Evolutionary conservation across 2,113 vertebrate species (phyloP).

Genomic region (Perca schrenkii): DNA sequence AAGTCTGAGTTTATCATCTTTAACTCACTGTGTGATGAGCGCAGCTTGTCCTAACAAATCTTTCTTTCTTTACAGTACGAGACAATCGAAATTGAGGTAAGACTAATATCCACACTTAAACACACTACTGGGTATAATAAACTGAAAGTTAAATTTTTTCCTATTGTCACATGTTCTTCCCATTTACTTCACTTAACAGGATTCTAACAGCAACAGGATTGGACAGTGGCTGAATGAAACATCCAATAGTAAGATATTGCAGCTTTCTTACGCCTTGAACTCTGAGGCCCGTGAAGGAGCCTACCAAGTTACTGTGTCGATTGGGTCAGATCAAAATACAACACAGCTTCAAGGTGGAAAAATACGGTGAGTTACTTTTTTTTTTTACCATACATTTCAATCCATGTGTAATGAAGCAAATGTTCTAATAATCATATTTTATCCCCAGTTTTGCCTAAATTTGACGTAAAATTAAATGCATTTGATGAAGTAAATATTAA

Average conservation of each 20-base stretch:
- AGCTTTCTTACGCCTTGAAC: conserved; percentile 76
- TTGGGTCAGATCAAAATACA: not conserved
- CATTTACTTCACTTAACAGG: conserved; percentile 53
- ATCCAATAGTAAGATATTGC: conserved; percentile 67
- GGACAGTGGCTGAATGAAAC: conserved; percentile 78
- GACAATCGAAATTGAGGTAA: conserved; percentile 72
- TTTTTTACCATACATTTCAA: not conserved
- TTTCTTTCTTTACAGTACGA: conserved; percentile 67
- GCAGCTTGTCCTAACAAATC: not conserved
- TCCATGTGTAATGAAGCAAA: not conserved
- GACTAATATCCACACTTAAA: not conserved
- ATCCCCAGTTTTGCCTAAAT: conserved; percentile 79
- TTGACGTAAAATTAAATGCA: conserved; percentile 63
- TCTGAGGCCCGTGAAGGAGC: conserved; percentile 73
- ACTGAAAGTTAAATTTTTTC: not conserved
- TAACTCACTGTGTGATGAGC: not conserved
- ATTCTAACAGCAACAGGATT: conserved; percentile 66
- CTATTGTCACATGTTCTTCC: not conserved
- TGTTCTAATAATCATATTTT: conserved; percentile 4
- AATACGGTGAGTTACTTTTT: conserved; percentile 71
- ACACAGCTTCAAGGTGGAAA: conserved; percentile 77
- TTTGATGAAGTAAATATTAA: conserved; percentile 47
- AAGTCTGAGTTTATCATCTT: not conserved
- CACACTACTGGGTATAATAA: not conserved
- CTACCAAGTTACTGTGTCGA: conserved; percentile 57